A percentile compares a stretch with the other conserved stretches of the same genome.
Evolutionary conservation across 2,888 invertebrate species (phyloP).

Genomic region (Disparrhopalites patrizii): DNA sequence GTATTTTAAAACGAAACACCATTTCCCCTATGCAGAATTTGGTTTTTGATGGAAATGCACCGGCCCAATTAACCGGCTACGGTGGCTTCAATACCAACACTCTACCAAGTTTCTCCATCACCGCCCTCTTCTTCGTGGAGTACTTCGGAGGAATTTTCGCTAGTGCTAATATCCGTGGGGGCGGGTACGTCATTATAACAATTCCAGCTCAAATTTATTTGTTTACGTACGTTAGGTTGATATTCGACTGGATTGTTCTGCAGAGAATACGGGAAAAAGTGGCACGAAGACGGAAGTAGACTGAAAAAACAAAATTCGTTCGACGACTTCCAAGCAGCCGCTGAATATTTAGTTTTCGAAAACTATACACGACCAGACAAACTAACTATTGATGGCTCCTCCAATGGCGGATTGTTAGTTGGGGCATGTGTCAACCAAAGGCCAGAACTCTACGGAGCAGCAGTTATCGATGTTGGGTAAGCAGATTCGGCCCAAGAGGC

Average conservation of each 20-base stretch:
- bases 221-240: not conserved
- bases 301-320: slow-evolving; percentile 79
- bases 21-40: too few relatives aligned
- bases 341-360: slow-evolving; percentile 75
- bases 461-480: slow-evolving; percentile 89
- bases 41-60: not conserved
- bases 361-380: slow-evolving; percentile 70
- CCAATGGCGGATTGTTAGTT: slow-evolving; percentile 92
- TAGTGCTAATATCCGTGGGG: slow-evolving; percentile 24
- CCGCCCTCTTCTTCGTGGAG: slow-evolving; percentile 11
- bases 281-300: slow-evolving; percentile 24
- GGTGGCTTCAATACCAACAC: slow-evolving; percentile 20
- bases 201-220: not conserved
- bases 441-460: slow-evolving; percentile 89
- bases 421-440: slow-evolving; percentile 92
- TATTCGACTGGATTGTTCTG: too few relatives aligned
- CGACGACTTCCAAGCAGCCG: slow-evolving; percentile 92
- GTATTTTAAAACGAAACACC: too few relatives aligned
- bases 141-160: slow-evolving; percentile 24
- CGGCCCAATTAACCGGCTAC: slow-evolving; percentile 18
- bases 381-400: slow-evolving; percentile 84
- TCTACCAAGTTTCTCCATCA: slow-evolving; percentile 1
- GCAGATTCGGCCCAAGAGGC: too few relatives aligned
- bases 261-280: slow-evolving; percentile 1
- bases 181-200: too few relatives aligned